A percentile compares a stretch with the other conserved stretches of the same genome.
Evolutionary conservation across 2,797 vertebrate species (phyloP).

Genomic region (Liasis olivaceus): DNA sequence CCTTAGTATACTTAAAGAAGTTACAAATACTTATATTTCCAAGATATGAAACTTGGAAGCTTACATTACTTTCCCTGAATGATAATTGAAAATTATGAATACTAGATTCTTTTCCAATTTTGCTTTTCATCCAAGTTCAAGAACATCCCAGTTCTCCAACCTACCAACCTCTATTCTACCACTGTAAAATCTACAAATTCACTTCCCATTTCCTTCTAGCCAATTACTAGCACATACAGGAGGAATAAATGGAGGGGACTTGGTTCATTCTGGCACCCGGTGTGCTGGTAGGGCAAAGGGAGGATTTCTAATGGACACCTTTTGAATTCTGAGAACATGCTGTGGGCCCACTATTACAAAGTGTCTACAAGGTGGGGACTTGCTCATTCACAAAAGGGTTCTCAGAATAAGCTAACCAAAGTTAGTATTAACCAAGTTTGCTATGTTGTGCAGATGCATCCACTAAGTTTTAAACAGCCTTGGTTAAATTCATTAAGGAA

Average conservation of each 20-base stretch:
- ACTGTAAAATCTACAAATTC: too few species aligned
- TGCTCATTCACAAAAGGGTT: too few species aligned
- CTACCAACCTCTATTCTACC: not conserved
- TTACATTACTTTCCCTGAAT: not conserved
- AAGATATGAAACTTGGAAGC: not conserved
- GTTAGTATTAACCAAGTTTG: too few species aligned
- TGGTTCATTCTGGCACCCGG: not conserved
- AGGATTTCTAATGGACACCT: too few species aligned
- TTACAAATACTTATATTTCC: not conserved
- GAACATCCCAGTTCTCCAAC: not conserved
- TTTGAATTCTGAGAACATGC: too few species aligned
- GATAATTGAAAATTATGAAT: not conserved
- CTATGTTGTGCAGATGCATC: too few species aligned
- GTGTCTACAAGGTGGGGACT: too few species aligned
- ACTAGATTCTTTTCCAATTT: not conserved
- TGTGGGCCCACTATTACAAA: too few species aligned
- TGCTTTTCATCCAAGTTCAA: not conserved
- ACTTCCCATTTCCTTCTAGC: not conserved
- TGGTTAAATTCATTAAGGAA: too few species aligned
- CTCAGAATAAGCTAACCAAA: too few species aligned
- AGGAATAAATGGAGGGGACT: not conserved
- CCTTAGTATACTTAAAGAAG: not conserved
- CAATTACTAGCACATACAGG: not conserved
- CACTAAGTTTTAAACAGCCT: too few species aligned
- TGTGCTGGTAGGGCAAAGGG: too few species aligned